Conservation (phyloP, 2,888 invertebrate species). For the Drosophila nr. perissopoda region DNA sequence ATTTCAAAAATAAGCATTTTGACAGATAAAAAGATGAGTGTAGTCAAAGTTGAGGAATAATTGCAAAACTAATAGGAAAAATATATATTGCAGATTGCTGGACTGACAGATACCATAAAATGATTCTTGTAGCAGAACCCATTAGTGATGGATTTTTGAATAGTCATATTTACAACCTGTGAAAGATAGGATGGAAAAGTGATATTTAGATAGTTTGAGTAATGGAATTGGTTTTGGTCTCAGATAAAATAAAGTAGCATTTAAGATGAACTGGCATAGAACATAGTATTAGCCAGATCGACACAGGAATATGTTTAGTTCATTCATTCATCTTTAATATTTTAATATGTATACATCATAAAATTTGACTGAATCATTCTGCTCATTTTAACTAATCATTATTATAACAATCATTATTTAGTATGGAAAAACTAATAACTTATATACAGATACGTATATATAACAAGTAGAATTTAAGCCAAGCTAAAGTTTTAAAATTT, state of each 20-base stretch:
- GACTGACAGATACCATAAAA: background rate
- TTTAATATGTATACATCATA: background rate
- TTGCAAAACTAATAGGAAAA: background rate
- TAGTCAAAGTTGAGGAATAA: background rate
- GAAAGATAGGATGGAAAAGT: background rate
- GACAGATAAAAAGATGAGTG: slow-evolving; percentile 10
- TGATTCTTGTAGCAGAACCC: background rate
- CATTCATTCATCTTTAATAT: background rate
- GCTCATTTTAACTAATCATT: background rate
- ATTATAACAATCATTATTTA: background rate
- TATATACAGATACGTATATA: background rate
- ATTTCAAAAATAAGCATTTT: slow-evolving; percentile 19
- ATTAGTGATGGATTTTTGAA: background rate
- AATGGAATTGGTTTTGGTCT: background rate
- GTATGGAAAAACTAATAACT: background rate
- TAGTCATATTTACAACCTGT: background rate
- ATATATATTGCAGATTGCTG: background rate
- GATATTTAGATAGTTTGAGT: background rate
- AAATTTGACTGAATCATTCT: background rate
- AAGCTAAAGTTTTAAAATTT: background rate
- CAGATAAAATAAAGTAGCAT: background rate
- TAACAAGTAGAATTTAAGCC: background rate
- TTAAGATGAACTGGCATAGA: background rate
- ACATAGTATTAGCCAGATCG: background rate
- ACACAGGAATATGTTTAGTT: background rate